Conservation (phyloP, 2,888 invertebrate genomes). For the Melolontha melolontha region DNA sequence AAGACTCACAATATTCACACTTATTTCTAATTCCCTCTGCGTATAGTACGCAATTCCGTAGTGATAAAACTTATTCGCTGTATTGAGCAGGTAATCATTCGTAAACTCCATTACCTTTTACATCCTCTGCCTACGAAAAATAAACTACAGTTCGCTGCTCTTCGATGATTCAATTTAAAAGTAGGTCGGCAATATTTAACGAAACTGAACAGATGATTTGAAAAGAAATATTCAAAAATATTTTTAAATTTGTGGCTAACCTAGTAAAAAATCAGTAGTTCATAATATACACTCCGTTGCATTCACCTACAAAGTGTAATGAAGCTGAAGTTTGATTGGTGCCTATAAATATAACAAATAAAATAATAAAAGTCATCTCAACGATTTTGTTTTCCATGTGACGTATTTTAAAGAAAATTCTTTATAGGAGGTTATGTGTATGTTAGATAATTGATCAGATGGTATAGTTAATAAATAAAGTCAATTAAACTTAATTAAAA, state of each 20-base stretch:
- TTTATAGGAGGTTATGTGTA: no score
- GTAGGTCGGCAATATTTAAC: constrained; percentile 22
- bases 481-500: no score
- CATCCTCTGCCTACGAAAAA: constrained; percentile 34
- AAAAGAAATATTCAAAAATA: background rate
- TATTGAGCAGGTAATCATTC: constrained; percentile 35
- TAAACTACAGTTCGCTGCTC: constrained; percentile 30
- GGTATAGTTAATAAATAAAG: no score
- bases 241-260: background rate
- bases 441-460: no score
- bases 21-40: constrained; percentile 10
- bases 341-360: no score
- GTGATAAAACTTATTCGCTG: constrained; percentile 34
- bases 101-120: constrained; percentile 37
- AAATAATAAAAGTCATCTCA: no score
- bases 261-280: no score
- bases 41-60: constrained; percentile 15
- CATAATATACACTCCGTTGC: no score
- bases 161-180: constrained; percentile 33
- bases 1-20: constrained; percentile 13
- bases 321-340: no score
- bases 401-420: no score
- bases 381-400: no score
- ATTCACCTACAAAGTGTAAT: no score
- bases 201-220: background rate